Evolutionary conservation across 2,797 vertebrate species (phyloP).

Genomic region (Spondyliosoma cantharus): DNA sequence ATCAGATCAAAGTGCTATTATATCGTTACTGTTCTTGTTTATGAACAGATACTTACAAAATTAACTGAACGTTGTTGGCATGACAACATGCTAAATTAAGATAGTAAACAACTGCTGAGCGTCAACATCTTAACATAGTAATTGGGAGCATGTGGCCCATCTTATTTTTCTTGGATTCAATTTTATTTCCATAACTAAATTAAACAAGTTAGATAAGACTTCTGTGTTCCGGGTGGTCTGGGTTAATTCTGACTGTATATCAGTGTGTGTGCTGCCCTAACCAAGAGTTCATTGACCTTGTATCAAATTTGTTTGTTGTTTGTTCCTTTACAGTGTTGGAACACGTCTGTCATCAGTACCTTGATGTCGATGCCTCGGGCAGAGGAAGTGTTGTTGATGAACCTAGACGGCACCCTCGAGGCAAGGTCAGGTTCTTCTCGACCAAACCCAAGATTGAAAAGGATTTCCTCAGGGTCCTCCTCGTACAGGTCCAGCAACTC

Average conservation of each 20-base stretch:
- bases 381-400: conserved; percentile 90
- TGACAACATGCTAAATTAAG: not conserved
- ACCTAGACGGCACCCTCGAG: conserved; percentile 94
- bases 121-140: too few species aligned
- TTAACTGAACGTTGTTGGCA: not conserved
- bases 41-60: not conserved
- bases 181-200: not conserved
- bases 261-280: not conserved
- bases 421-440: conserved; percentile 95
- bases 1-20: not conserved
- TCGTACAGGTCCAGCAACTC: conserved; percentile 97
- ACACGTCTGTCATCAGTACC: conserved; percentile 51
- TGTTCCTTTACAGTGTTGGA: not conserved
- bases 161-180: not conserved
- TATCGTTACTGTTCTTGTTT: not conserved
- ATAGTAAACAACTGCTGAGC: not conserved
- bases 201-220: not conserved
- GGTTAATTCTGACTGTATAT: not conserved
- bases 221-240: not conserved
- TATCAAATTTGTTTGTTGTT: not conserved
- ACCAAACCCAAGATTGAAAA: conserved; percentile 97
- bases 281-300: not conserved
- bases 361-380: conserved; percentile 98
- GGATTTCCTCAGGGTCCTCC: conserved; percentile 97
- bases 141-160: too few species aligned